Evolutionary conservation across 2,888 invertebrate species (phyloP).

Genomic region (Trisateles emortualis): DNA sequence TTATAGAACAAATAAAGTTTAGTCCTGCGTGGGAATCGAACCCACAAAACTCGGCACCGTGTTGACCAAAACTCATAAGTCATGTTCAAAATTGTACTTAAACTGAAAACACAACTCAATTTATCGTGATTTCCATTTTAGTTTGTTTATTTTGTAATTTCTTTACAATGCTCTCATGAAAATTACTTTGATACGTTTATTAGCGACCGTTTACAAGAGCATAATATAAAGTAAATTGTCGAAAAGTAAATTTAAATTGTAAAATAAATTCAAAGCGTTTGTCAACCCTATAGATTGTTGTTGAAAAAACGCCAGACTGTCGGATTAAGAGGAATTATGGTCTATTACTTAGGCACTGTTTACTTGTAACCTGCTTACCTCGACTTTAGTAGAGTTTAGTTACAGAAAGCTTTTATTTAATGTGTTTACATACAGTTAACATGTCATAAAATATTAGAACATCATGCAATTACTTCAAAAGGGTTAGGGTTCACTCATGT

Average conservation of each 20-base stretch:
- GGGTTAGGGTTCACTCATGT: too few relatives aligned
- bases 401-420: slow-evolving; percentile 36
- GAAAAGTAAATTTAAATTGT: neutral
- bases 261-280: neutral
- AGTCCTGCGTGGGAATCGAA: too few relatives aligned
- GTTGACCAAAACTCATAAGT: too few relatives aligned
- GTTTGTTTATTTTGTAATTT: neutral
- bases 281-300: slow-evolving; percentile 59
- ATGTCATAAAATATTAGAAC: too few relatives aligned
- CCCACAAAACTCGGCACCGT: too few relatives aligned
- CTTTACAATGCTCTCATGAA: neutral
- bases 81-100: neutral
- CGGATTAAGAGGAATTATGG: slow-evolving; percentile 68
- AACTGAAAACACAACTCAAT: neutral
- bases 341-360: slow-evolving; percentile 59
- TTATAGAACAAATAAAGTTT: too few relatives aligned
- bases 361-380: slow-evolving; percentile 57
- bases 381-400: slow-evolving; percentile 35
- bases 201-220: neutral
- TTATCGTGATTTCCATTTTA: neutral
- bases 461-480: too few relatives aligned
- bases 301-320: slow-evolving; percentile 53
- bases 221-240: neutral
- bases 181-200: neutral
- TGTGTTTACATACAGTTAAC: slow-evolving; percentile 3